Evolutionary conservation across 2,113 vertebrate genomes (phyloP).

Genomic region (Dipodomys stephensi): DNA sequence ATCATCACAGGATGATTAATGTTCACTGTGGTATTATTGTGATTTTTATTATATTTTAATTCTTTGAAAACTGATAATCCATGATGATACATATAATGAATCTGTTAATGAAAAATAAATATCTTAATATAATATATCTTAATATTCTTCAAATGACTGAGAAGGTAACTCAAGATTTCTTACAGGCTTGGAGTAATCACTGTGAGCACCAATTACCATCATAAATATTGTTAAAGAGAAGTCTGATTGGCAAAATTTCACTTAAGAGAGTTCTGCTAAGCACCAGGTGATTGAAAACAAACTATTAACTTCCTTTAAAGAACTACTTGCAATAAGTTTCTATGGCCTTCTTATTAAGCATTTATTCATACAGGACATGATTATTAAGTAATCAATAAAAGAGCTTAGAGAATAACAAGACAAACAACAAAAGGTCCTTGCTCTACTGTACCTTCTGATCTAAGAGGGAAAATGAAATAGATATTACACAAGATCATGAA

Average conservation of each 20-base stretch:
- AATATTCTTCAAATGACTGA: slow-evolving; percentile 39
- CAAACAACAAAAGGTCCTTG: not conserved
- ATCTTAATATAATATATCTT: slow-evolving; percentile 4
- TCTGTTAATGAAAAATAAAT: slow-evolving; percentile 56
- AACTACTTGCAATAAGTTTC: not conserved
- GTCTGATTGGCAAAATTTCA: slow-evolving; percentile 7
- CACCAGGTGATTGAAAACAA: not conserved
- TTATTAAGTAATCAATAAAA: not conserved
- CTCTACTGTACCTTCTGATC: not conserved
- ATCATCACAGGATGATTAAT: slow-evolving; percentile 58
- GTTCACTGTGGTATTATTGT: slow-evolving; percentile 36
- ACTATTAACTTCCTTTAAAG: slow-evolving; percentile 2
- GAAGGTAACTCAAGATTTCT: slow-evolving; percentile 23
- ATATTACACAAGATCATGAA: not conserved
- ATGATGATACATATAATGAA: slow-evolving; percentile 30
- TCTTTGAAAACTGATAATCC: slow-evolving; percentile 46
- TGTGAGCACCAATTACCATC: slow-evolving; percentile 32
- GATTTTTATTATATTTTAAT: slow-evolving; percentile 69
- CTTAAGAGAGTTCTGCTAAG: not conserved
- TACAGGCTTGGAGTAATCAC: not conserved
- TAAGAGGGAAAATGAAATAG: not conserved
- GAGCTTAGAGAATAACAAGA: not conserved
- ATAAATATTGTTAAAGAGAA: slow-evolving; percentile 40
- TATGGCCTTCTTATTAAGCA: not conserved
- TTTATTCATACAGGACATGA: slow-evolving; percentile 17